Conservation (phyloP, 2,888 invertebrate species). For the Drosophila anomalata region DNA sequence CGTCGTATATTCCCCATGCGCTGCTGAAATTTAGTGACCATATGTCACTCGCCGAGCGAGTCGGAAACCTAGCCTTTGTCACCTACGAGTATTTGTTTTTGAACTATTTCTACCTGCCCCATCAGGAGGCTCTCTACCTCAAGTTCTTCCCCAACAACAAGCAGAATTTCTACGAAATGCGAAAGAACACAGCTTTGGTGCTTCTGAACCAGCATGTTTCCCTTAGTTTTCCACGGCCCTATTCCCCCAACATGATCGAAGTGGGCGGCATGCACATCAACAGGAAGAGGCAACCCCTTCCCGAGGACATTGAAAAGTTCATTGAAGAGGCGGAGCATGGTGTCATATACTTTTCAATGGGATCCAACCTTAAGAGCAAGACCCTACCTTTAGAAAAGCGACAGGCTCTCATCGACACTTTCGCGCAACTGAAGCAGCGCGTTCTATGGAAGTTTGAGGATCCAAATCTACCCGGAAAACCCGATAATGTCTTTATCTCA, state of each 20-base stretch:
- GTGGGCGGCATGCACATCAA: constrained; percentile 84
- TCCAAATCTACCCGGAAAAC: constrained; percentile 73
- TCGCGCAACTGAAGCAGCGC: constrained; percentile 80
- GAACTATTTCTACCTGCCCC: constrained; percentile 74
- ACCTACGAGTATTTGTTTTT: constrained; percentile 65
- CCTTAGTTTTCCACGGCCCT: constrained; percentile 80
- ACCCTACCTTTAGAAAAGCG: constrained; percentile 71
- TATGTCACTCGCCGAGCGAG: constrained; percentile 82
- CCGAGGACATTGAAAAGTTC: constrained; percentile 81
- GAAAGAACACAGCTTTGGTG: constrained; percentile 77
- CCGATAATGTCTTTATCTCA: constrained; percentile 81
- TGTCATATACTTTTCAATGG: constrained; percentile 85
- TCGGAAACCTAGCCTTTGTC: constrained; percentile 76
- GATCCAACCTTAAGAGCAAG: constrained; percentile 81
- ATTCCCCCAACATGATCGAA: constrained; percentile 83
- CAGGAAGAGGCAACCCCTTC: constrained; percentile 73
- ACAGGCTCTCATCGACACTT: constrained; percentile 67
- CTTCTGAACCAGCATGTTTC: constrained; percentile 82
- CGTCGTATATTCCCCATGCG: constrained; percentile 80
- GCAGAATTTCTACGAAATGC: constrained; percentile 66
- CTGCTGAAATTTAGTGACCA: constrained; percentile 76
- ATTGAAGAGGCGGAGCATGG: constrained; percentile 83
- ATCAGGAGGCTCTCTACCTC: constrained; percentile 72
- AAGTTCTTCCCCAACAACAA: constrained; percentile 76
- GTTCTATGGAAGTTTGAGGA: constrained; percentile 84